These are phyloP conservation scores for Echeneis naucrates DNA, from an alignment of 2,797 vertebrate genomes.

Conservation along the genomic window DNA sequence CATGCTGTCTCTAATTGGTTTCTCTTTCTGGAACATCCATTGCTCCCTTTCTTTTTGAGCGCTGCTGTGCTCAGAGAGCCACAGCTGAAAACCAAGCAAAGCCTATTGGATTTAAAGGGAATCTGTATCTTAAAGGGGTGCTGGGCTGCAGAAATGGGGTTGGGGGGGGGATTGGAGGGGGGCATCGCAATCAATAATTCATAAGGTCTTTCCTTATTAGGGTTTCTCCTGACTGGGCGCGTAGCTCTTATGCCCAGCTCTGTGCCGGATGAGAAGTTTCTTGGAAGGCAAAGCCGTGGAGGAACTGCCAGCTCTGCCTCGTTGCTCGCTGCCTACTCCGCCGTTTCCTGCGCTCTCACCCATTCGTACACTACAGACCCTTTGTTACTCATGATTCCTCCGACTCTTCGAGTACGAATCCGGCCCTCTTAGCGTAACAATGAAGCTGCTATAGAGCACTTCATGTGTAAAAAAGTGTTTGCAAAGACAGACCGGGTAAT, in stretches of 20 bases:
- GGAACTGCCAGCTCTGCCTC: constrained; percentile 59
- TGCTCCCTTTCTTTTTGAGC: constrained; percentile 69
- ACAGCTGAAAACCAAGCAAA: constrained; percentile 77
- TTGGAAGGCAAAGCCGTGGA: constrained; percentile 71
- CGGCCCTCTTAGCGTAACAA: constrained; percentile 70
- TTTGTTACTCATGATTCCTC: constrained; percentile 76
- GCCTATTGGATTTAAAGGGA: constrained; percentile 82
- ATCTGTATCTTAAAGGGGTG: constrained; percentile 81
- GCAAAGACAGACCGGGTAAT: constrained; percentile 37
- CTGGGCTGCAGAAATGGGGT: constrained; percentile 38
- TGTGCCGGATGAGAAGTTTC: constrained; percentile 80
- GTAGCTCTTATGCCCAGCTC: constrained; percentile 75
- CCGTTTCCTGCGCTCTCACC: constrained; percentile 49
- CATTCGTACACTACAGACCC: constrained; percentile 48
- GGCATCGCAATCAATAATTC: constrained; percentile 84
- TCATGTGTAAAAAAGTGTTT: constrained; percentile 60
- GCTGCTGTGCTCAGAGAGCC: constrained; percentile 78
- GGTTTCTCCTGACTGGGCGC: constrained; percentile 77
- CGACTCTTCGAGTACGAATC: constrained; percentile 62
- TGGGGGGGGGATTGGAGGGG: constrained; percentile 24
- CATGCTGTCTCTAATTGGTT: constrained; percentile 82
- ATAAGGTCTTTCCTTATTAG: constrained; percentile 86
- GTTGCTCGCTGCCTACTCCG: constrained; percentile 47
- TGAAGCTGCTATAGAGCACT: constrained; percentile 48
- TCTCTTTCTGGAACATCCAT: constrained; percentile 78